Base-by-base conservation (phyloP, 1,140 invertebrate genomes). In the Probaryconus sp. region DNA sequence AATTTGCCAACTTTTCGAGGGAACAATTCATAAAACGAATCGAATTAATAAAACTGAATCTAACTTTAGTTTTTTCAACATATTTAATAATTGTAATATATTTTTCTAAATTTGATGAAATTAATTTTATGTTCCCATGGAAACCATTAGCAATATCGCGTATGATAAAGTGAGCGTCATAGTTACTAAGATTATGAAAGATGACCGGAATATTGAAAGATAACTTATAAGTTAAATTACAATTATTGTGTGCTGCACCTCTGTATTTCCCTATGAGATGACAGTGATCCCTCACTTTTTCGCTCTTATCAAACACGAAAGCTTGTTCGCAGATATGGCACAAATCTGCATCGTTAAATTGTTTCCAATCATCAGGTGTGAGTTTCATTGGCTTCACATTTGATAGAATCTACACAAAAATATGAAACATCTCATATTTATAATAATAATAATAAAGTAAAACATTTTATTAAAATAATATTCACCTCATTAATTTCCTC, bases 171-270 rank as follows among this genome's bases (percentile, higher is more conserved):
- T 64, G 50, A 10, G 40, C 26, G 31, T 85, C 82, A 53, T 83
- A 81, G 14, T 51, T 37, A 5, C 80, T 77, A 45, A 82, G 70
- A 73, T 83, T 82, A 74, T 81, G 80, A 37, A 84, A 85, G n/a
- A 79, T 28, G 3, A 73, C 50, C 30, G 75, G 80, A 56, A 81
- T 74, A 17, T 37, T 63, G 48, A 37, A 74, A 13, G 5, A 40
- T 28, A 72, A 33, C 69, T 78, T 50, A 76, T 61, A 83, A 40
- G 82, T 61, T 20, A 86, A 28, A 67, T 87, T 86, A 70, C 82
- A 85, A 13, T 14, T 14, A 7, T 72, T 53, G 71, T 86, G 83
- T 1, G 79, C 81, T 6, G 64, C 14, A 13, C 81, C 80, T 60
- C 82, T 24, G 21, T 4, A 7, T 7, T 3, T 4, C 3, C 21